These are phyloP conservation scores for Bombus soroeensis DNA, from an alignment of 1,140 invertebrate species.

Conservation along the genomic window DNA sequence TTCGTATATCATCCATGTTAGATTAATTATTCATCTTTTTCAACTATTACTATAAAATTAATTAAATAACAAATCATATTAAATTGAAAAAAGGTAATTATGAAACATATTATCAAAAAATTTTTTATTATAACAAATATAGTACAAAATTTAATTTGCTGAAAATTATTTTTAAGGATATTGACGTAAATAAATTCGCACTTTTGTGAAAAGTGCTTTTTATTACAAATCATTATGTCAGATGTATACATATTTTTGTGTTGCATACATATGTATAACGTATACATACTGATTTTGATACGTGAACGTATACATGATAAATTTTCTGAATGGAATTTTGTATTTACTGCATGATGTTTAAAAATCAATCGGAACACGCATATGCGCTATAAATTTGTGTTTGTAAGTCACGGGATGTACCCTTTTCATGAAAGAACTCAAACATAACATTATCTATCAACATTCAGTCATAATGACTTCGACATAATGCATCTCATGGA, in stretches of 20 bases:
- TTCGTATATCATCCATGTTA: neutral
- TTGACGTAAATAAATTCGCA: neutral
- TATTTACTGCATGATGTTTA: neutral
- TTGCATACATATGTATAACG: too few species aligned
- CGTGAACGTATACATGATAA: too few species aligned
- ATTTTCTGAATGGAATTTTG: neutral
- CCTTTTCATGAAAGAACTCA: neutral
- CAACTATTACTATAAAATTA: neutral
- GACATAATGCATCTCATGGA: neutral
- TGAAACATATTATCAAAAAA: neutral
- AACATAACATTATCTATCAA: neutral
- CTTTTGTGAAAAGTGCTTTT: neutral
- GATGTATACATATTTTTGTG: too few species aligned
- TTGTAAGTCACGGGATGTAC: neutral
- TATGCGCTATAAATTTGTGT: neutral
- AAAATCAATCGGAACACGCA: neutral
- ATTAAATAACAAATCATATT: neutral
- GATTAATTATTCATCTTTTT: too few species aligned
- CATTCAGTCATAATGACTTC: too few species aligned
- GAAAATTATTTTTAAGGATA: neutral
- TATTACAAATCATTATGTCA: neutral
- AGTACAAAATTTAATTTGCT: neutral
- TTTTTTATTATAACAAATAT: neutral
- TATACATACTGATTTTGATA: neutral
- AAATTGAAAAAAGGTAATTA: constrained; percentile 1